These are phyloP conservation scores for Periparus ater DNA, from an alignment of 2,797 vertebrate genomes.

Conservation along the genomic window DNA sequence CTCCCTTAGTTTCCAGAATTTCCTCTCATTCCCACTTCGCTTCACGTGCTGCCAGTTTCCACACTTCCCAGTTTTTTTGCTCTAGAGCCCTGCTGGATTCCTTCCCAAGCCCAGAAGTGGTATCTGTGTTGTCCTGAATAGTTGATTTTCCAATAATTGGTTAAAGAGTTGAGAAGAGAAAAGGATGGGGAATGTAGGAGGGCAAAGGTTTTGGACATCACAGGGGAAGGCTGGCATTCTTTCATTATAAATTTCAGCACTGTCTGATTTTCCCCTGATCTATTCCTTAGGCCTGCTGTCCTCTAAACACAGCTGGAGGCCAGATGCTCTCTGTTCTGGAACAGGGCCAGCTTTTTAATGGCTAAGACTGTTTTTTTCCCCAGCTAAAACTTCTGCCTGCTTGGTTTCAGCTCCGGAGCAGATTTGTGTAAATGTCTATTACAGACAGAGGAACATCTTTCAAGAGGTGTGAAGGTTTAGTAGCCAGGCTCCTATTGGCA, in stretches of 20 bases:
- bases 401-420: background rate
- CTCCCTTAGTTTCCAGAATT: background rate
- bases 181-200: background rate
- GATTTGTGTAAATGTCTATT: conserved; percentile 27
- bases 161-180: background rate
- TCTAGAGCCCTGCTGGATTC: background rate
- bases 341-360: background rate
- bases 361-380: background rate
- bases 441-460: conserved; percentile 29
- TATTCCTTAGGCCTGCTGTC: background rate
- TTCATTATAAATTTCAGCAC: background rate
- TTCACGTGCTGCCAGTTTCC: background rate
- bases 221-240: background rate
- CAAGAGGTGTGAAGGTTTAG: conserved; percentile 26
- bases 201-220: conserved; percentile 31
- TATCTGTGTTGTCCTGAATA: background rate
- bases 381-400: conserved; percentile 2
- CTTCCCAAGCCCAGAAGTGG: background rate
- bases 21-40: background rate
- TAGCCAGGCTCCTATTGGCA: background rate
- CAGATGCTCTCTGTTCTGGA: conserved; percentile 23
- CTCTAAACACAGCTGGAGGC: conserved; percentile 45
- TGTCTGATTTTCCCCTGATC: background rate
- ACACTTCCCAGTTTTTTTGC: background rate
- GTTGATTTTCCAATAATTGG: background rate